Base-by-base conservation (phyloP, 2,113 vertebrate genomes). In the Poeciliopsis occidentalis region DNA sequence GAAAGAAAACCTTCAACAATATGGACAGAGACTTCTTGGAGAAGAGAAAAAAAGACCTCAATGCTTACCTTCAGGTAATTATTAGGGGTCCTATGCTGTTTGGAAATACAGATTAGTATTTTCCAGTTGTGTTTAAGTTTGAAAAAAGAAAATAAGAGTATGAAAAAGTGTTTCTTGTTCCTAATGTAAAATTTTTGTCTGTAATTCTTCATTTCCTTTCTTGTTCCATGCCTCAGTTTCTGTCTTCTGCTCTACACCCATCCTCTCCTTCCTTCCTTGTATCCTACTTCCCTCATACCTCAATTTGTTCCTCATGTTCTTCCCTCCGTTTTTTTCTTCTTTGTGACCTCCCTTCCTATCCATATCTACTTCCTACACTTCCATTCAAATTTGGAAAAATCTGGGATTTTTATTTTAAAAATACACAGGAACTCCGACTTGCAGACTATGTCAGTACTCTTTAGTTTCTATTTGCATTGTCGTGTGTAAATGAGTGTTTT, bases 1-100 rank as follows among this genome's bases (percentile, higher is more conserved):
- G 98, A n/a, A 99, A 99, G 87, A 99, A 97, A 92, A 99, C 98
- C 15, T 99, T 99, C 88, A 99, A 99, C 93, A 99, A 99, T 85
- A 99, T 99, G 98, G 98, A 99, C 92, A 95, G 95, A 94, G 98
- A 99, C 67, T 99, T 99, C 88, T 90, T 99, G 88, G 98, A 98
- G 88, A 99, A 97, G 86, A 96, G 98, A 73, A 99, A 98, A 90
- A 99, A 97, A 77, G 98, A 99, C 92, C 95, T 99, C 88, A 99
- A 99, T 90, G 94, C 97, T 63, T 95, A 95, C 75, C 80, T 99
- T 75, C 97, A 99, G 95, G 98, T 99, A 94, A 63, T 57, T 57
- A 8, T 17, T 24, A 57, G 22, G 22, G 15, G 8, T 54, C 51
- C 24, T 22, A 11, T 24, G 22, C 51, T 2, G 2, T 11, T 24